Percentiles rank a stretch among this genome's conserved stretches.
Conservation (phyloP, 1,140 invertebrate species). For the Euura lappo region DNA sequence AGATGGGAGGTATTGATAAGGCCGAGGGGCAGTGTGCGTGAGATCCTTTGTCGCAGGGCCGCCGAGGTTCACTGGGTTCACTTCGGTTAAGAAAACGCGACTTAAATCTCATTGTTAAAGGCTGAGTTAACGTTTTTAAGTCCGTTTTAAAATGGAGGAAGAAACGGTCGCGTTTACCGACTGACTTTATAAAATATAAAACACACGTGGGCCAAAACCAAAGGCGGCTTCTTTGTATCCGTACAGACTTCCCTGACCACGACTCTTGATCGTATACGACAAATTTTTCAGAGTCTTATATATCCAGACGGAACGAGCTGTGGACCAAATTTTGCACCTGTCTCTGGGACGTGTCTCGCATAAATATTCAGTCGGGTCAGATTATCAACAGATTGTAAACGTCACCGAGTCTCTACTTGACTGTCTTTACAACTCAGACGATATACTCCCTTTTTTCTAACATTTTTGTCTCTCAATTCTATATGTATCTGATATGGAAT, state of each 20-base stretch:
- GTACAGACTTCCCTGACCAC: not conserved
- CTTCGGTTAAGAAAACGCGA: not conserved
- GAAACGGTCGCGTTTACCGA: no score
- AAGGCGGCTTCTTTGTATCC: slow-evolving; percentile 1
- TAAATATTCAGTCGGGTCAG: no score
- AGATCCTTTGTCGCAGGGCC: not conserved
- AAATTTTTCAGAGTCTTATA: not conserved
- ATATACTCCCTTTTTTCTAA: no score
- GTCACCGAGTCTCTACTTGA: no score
- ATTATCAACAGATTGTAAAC: no score
- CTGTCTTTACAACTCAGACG: no score
- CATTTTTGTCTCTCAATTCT: no score
- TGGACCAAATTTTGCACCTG: no score
- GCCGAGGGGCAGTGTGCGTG: no score
- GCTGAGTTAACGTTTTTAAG: not conserved
- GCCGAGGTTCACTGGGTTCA: not conserved
- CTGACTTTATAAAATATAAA: not conserved
- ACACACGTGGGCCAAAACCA: not conserved
- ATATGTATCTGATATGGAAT: no score
- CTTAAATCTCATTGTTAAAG: slow-evolving; percentile 2
- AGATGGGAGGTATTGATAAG: not conserved
- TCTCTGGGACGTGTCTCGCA: no score
- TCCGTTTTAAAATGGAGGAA: not conserved
- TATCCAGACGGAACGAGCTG: no score
- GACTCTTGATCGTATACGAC: not conserved